Evolutionary conservation across 2,888 invertebrate genomes (phyloP).

Genomic region (Sussaba pulchella): DNA sequence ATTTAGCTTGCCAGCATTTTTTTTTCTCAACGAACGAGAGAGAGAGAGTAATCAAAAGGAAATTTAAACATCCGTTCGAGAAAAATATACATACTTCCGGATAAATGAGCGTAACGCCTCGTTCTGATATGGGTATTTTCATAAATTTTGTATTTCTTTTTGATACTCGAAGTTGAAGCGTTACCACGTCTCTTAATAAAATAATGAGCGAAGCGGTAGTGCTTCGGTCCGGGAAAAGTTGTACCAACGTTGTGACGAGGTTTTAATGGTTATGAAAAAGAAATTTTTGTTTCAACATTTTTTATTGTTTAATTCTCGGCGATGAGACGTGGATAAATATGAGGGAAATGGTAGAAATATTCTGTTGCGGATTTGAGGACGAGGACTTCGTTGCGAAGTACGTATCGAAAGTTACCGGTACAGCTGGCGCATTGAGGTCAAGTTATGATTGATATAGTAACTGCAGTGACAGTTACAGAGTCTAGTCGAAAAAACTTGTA

Average conservation of each 20-base stretch:
- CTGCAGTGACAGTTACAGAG: background rate
- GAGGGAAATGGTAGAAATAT: conserved; percentile 11
- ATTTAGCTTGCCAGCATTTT: background rate
- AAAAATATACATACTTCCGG: background rate
- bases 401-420: background rate
- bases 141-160: background rate
- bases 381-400: background rate
- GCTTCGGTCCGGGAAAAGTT: too few species aligned
- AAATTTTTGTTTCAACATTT: too few species aligned
- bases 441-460: background rate
- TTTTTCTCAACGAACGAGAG: conserved; percentile 8
- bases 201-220: too few species aligned
- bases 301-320: too few species aligned
- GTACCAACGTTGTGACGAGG: too few species aligned
- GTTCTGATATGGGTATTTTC: background rate
- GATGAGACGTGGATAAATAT: conserved; percentile 37
- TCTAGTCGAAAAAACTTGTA: background rate
- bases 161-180: background rate
- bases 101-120: background rate
- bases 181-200: too few species aligned
- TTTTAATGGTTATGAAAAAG: too few species aligned
- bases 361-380: background rate
- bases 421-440: background rate
- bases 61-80: too few species aligned
- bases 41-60: conserved; percentile 30